A percentile compares a stretch with the other conserved stretches of the same genome.
Evolutionary conservation across 35 echinoderm and acorn worm genomes (phyloP).

Genomic region (Acanthaster planci): DNA sequence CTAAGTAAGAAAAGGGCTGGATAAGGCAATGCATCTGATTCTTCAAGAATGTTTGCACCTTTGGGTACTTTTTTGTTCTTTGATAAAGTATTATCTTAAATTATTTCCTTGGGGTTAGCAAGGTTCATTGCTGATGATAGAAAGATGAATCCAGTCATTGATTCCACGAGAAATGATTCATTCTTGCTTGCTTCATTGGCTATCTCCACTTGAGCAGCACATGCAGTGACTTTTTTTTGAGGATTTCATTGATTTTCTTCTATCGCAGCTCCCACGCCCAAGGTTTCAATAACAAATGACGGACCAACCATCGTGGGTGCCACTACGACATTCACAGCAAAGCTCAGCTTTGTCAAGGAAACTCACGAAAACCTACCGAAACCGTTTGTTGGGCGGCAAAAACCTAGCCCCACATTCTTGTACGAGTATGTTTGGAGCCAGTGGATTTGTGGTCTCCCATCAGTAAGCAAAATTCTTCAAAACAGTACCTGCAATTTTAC

Average conservation of each 20-base stretch:
- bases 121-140: no score
- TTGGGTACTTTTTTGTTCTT: no score
- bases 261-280: slow-evolving; percentile 1
- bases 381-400: background rate
- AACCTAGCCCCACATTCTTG: background rate
- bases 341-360: background rate
- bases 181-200: no score
- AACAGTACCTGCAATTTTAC: background rate
- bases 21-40: no score
- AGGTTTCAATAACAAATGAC: slow-evolving; percentile 31
- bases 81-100: no score
- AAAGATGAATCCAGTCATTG: no score
- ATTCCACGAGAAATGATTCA: no score
- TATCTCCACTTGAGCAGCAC: no score
- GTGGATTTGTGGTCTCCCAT: background rate
- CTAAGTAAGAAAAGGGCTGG: no score
- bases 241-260: background rate
- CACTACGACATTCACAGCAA: slow-evolving; percentile 38
- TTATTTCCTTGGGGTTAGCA: no score
- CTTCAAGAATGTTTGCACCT: no score
- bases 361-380: background rate
- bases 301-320: slow-evolving; percentile 49
- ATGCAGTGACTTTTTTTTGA: no score
- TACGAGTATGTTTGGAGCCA: background rate
- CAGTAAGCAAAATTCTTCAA: background rate